These are phyloP conservation scores for Galaxea fascicularis DNA, from an alignment of 92 coral and sea anemone species.

Conservation along the genomic window DNA sequence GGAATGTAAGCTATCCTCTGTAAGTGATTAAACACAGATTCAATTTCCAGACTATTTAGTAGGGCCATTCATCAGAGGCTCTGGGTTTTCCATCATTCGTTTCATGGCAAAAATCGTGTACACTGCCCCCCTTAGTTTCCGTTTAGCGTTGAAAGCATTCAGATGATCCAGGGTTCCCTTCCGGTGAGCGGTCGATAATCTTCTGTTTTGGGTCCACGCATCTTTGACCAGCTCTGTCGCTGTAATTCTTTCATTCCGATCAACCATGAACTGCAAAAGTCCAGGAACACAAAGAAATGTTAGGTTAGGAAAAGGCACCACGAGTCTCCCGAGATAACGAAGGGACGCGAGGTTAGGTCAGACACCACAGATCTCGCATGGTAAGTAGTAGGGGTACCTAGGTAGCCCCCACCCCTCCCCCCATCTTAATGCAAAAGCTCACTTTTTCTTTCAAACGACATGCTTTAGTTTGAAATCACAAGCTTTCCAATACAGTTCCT, in stretches of 20 bases:
- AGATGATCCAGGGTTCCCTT: conserved; percentile 79
- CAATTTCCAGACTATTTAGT: not conserved
- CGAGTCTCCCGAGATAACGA: too few relatives aligned
- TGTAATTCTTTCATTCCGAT: conserved; percentile 66
- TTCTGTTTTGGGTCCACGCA: conserved; percentile 60
- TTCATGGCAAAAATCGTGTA: conserved; percentile 78
- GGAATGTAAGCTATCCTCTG: too few relatives aligned
- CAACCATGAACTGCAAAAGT: conserved; percentile 69
- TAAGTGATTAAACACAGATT: not conserved
- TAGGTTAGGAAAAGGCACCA: too few relatives aligned
- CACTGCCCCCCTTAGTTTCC: conserved; percentile 78
- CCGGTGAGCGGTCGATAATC: conserved; percentile 71
- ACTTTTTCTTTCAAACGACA: too few relatives aligned
- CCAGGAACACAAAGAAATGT: too few relatives aligned
- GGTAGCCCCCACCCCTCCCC: too few relatives aligned
- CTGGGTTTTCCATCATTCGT: conserved; percentile 64
- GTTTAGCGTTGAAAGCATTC: conserved; percentile 74
- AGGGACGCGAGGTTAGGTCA: too few relatives aligned
- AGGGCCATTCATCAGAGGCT: conserved; percentile 27
- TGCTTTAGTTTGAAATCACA: too few relatives aligned
- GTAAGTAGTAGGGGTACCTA: too few relatives aligned
- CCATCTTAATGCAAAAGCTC: too few relatives aligned
- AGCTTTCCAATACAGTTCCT: too few relatives aligned
- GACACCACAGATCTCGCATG: too few relatives aligned
- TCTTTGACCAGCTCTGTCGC: conserved; percentile 77